Conservation (phyloP, 1,140 invertebrate genomes). For the Brachionus sp. region DNA sequence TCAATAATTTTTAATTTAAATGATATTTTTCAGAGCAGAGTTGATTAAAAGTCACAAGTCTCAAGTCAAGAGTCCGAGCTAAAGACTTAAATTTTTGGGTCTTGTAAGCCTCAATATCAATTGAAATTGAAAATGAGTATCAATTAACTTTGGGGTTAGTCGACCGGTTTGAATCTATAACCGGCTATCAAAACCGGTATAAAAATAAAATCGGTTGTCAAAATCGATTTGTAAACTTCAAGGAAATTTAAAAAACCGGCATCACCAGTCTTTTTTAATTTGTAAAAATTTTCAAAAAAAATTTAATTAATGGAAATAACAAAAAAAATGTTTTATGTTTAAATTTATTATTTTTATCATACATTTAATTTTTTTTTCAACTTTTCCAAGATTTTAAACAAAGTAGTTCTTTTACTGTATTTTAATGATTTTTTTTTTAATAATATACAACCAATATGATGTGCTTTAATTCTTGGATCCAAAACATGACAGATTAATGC, state of each 20-base stretch:
- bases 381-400: background rate
- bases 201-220: background rate
- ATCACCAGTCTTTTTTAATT: background rate
- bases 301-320: background rate
- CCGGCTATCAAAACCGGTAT: background rate
- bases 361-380: background rate
- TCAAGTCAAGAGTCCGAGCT: no score
- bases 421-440: background rate
- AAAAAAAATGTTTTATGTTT: background rate
- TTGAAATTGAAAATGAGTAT: no score
- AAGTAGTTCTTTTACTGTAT: background rate
- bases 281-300: background rate
- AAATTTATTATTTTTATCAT: background rate
- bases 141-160: no score
- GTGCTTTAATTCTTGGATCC: background rate
- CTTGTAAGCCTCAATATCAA: no score
- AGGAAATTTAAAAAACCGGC: background rate
- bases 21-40: no score
- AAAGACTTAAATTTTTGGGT: no score
- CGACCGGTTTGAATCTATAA: background rate
- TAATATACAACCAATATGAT: background rate
- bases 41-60: no score
- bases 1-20: no score
- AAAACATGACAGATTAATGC: background rate
- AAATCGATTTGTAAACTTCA: background rate